Evolutionary conservation across 23 tunicate genomes (phyloP).

Genomic region (Corella eumyota): DNA sequence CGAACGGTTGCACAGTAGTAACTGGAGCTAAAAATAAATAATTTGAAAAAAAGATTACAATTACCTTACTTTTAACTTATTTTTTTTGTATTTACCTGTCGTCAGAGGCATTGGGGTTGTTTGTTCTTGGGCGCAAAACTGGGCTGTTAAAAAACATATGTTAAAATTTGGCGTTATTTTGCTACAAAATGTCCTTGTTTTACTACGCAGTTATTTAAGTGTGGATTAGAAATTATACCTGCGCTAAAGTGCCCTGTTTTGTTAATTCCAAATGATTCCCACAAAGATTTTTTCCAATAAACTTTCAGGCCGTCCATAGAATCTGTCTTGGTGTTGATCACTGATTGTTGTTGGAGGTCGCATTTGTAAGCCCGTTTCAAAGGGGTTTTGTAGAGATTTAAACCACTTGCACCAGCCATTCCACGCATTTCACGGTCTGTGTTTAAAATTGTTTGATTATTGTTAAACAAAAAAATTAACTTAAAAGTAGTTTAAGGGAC

Average conservation of each 20-base stretch:
- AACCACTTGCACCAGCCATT: neutral
- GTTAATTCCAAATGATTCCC: conserved; percentile 47
- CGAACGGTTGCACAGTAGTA: conserved; percentile 18
- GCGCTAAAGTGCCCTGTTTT: conserved; percentile 15
- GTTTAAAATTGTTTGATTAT: neutral
- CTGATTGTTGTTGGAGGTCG: conserved; percentile 9
- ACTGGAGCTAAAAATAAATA: conserved; percentile 10
- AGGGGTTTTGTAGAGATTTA: conserved; percentile 5
- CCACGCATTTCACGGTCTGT: conserved; percentile 9
- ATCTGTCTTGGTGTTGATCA: neutral
- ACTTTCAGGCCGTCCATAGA: neutral
- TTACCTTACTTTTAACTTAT: neutral
- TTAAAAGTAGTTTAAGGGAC: no score
- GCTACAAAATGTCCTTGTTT: neutral
- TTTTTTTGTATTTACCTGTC: conserved; percentile 6
- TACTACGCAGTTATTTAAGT: neutral
- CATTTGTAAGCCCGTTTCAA: conserved; percentile 28
- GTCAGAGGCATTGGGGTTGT: conserved; percentile 21
- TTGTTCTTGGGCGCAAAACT: conserved; percentile 23
- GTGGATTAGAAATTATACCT: conserved; percentile 3
- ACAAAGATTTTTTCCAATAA: conserved; percentile 8
- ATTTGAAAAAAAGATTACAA: conserved; percentile 1
- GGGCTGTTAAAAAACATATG: conserved; percentile 15
- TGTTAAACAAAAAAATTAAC: no score
- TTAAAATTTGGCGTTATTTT: neutral